phyloP scores from a whole-genome alignment of 2,888 invertebrate genomes.

The Mythimna impura region DNA sequence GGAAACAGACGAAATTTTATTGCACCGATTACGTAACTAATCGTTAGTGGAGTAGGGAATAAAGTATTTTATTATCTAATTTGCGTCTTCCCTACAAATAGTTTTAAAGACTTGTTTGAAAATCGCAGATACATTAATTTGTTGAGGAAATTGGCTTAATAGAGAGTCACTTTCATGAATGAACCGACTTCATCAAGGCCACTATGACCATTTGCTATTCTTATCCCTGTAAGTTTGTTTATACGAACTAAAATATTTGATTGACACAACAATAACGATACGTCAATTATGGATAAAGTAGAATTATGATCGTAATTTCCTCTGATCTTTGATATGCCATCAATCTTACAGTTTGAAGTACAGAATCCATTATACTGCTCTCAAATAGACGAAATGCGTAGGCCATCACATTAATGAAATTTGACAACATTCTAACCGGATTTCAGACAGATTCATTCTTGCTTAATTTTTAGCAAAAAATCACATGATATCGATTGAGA shows the following conservation, averaged over 20 bases:
- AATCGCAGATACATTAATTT: not conserved
- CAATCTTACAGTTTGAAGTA: slow-evolving; percentile 24
- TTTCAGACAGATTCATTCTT: not conserved
- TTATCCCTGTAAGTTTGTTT: slow-evolving; percentile 17
- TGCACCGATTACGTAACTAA: too few species aligned
- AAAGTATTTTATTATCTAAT: not conserved
- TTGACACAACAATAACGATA: slow-evolving; percentile 21
- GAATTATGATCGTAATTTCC: slow-evolving; percentile 15
- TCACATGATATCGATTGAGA: not conserved
- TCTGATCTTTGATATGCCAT: slow-evolving; percentile 30
- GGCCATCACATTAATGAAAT: not conserved
- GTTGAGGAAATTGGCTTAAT: not conserved
- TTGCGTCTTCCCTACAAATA: not conserved
- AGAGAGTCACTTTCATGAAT: not conserved
- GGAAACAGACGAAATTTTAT: not conserved
- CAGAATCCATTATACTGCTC: slow-evolving; percentile 1
- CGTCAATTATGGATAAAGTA: slow-evolving; percentile 11
- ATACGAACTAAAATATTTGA: slow-evolving; percentile 19
- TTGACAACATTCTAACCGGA: not conserved
- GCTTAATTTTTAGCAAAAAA: not conserved
- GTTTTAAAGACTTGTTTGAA: not conserved
- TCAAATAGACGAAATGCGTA: slow-evolving; percentile 4
- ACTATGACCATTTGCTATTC: not conserved
- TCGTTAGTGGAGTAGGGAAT: too few species aligned
- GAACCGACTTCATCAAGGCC: not conserved